These are phyloP conservation scores for Choristoneura fumiferana DNA, from an alignment of 1,140 invertebrate species.

Conservation along the genomic window DNA sequence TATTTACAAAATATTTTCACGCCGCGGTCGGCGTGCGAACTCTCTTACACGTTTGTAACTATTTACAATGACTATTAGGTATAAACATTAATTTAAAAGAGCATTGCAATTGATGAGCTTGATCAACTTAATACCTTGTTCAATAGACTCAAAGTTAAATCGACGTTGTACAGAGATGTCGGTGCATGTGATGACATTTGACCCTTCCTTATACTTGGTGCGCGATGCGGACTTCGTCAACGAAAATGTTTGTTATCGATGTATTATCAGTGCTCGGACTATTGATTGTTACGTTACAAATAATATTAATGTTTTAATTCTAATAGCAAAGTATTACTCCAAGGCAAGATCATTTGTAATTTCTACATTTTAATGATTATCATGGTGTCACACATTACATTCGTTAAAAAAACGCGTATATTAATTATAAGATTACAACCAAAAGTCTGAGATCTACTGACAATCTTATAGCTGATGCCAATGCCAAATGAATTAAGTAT, in stretches of 20 bases:
- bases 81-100: constrained; percentile 67
- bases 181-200: constrained; percentile 34
- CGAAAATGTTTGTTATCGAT: not conserved
- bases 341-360: too few species aligned
- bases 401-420: too few species aligned
- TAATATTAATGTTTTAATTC: too few species aligned
- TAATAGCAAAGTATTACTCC: too few species aligned
- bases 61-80: constrained; percentile 77
- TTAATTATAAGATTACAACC: too few species aligned
- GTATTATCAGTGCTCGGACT: not conserved
- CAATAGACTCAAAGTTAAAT: constrained; percentile 42
- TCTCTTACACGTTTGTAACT: constrained; percentile 70
- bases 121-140: constrained; percentile 70
- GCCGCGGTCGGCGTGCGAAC: constrained; percentile 55
- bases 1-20: constrained; percentile 77
- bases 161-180: constrained; percentile 33
- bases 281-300: not conserved
- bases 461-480: not conserved
- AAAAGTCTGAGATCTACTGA: too few species aligned
- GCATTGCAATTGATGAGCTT: constrained; percentile 70
- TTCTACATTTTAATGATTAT: too few species aligned
- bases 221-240: not conserved
- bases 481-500: not conserved
- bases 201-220: not conserved
- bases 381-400: too few species aligned